Conservation (phyloP, 2,888 invertebrate species). For the Sympetrum striolatum region DNA sequence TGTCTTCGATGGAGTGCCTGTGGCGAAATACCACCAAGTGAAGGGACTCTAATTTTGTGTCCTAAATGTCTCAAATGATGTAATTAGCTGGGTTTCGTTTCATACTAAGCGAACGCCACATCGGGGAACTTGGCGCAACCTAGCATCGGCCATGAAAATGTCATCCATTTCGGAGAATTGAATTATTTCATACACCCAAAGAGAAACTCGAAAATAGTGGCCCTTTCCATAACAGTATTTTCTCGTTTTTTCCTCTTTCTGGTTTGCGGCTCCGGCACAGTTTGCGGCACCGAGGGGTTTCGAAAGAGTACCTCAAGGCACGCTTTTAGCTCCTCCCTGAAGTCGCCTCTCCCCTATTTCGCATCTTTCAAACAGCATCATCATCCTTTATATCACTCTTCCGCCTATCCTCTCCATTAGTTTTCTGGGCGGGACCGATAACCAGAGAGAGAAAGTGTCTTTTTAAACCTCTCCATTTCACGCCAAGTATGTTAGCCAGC, state of each 20-base stretch:
- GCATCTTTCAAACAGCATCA: not conserved
- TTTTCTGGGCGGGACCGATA: not conserved
- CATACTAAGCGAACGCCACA: no score
- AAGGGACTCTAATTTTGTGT: no score
- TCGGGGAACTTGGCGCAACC: not conserved
- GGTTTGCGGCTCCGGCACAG: not conserved
- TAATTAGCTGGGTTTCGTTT: no score
- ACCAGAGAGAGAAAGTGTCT: not conserved
- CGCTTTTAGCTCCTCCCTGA: not conserved
- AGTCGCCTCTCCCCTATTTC: not conserved
- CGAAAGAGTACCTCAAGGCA: not conserved
- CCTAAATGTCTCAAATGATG: no score
- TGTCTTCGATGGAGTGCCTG: no score
- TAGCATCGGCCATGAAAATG: not conserved
- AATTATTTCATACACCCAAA: not conserved
- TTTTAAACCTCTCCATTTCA: slow-evolving; percentile 6
- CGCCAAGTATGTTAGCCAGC: not conserved
- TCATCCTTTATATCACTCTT: no score
- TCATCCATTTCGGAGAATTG: not conserved
- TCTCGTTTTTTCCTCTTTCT: not conserved
- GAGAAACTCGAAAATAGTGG: not conserved
- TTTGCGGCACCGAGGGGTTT: not conserved
- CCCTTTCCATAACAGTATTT: not conserved
- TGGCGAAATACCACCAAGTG: no score
- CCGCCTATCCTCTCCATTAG: not conserved